A percentile compares a stretch with the other conserved stretches of the same genome.
Conservation (phyloP, 1,140 invertebrate genomes). For the Cydia amplana region DNA sequence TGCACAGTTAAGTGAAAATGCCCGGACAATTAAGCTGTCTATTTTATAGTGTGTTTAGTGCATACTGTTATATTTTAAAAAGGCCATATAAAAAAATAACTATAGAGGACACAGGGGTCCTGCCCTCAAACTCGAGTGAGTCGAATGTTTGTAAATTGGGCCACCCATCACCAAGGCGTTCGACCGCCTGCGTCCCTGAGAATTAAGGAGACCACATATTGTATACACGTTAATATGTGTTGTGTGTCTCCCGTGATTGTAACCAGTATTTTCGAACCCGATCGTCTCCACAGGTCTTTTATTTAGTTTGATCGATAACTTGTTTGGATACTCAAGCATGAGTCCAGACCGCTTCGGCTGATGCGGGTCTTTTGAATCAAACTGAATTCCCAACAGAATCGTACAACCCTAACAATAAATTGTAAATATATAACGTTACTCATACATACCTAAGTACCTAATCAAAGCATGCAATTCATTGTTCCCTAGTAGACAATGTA, state of each 20-base stretch:
- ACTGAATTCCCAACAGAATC: not conserved
- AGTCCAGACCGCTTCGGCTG: not conserved
- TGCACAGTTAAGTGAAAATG: too few species aligned
- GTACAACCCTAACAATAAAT: not conserved
- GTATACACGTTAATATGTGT: conserved; percentile 26
- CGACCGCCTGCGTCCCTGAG: conserved; percentile 29
- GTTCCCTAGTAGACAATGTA: too few species aligned
- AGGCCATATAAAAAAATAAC: not conserved
- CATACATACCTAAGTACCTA: too few species aligned
- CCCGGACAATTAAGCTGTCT: too few species aligned
- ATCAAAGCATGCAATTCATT: too few species aligned
- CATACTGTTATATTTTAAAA: too few species aligned
- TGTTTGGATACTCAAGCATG: conserved; percentile 26
- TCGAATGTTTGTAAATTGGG: conserved; percentile 18
- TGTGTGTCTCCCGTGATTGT: conserved; percentile 28
- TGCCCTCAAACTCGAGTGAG: not conserved
- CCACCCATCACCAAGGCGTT: conserved; percentile 12
- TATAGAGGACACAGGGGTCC: not conserved
- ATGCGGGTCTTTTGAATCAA: conserved; percentile 4
- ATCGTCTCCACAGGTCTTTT: conserved; percentile 18
- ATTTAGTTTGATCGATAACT: conserved; percentile 32
- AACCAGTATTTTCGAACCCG: conserved; percentile 27
- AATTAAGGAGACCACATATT: conserved; percentile 33
- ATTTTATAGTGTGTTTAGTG: too few species aligned
- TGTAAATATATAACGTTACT: not conserved